Evolutionary conservation across 1,140 invertebrate species (phyloP).

Genomic region (Zaprionus lachaisei): DNA sequence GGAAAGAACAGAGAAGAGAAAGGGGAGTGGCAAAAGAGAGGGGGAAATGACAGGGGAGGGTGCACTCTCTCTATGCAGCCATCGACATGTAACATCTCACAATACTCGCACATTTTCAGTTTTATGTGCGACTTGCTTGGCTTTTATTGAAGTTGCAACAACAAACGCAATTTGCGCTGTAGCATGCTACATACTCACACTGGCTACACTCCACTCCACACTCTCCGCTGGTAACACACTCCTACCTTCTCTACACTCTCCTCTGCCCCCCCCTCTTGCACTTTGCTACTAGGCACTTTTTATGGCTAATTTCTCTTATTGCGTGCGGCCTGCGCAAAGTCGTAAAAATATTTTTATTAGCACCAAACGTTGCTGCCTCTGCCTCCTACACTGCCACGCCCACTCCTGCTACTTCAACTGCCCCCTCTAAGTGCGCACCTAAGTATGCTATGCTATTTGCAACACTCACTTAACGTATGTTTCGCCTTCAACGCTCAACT

Average conservation of each 20-base stretch:
- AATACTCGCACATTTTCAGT: slow-evolving; percentile 31
- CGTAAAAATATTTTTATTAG: slow-evolving; percentile 82
- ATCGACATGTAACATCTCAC: slow-evolving; percentile 6
- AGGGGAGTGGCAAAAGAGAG: background rate
- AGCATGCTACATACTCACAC: background rate
- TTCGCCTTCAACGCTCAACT: background rate
- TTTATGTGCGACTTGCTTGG: slow-evolving; percentile 37
- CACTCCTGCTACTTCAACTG: too few relatives aligned
- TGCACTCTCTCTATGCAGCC: background rate
- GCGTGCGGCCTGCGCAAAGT: slow-evolving; percentile 66
- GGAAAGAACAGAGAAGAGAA: too few relatives aligned
- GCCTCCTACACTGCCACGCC: background rate
- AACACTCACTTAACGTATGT: slow-evolving; percentile 22
- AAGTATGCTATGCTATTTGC: slow-evolving; percentile 49
- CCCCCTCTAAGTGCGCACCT: slow-evolving; percentile 17
- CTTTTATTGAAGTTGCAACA: slow-evolving; percentile 36
- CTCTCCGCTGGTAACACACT: too few relatives aligned
- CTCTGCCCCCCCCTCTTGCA: background rate
- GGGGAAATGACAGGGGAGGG: too few relatives aligned
- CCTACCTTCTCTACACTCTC: background rate
- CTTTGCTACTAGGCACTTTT: slow-evolving; percentile 43
- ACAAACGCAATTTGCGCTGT: slow-evolving; percentile 27
- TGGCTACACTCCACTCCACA: too few relatives aligned
- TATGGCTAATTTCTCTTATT: slow-evolving; percentile 81
- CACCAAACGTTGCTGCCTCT: background rate